These are phyloP conservation scores for Meloidogyne chitwoodi DNA, from an alignment of 1,140 invertebrate species.

Conservation along the genomic window DNA sequence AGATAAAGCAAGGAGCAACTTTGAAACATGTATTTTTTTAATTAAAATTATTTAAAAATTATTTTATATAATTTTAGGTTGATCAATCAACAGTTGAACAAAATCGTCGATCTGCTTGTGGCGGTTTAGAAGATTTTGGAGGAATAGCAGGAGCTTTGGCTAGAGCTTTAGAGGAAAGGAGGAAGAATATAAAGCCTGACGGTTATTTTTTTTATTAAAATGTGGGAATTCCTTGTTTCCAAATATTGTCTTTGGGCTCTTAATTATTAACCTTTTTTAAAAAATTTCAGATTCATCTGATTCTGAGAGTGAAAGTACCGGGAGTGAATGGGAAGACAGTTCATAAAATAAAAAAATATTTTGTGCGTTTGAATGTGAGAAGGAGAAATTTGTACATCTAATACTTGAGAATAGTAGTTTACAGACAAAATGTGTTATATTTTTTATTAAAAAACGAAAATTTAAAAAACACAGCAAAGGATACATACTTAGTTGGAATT, in stretches of 20 bases:
- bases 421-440: background rate
- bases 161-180: constrained; percentile 38
- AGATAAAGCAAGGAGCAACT: constrained; percentile 28
- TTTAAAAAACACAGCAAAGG: too few species aligned
- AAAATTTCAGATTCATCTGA: constrained; percentile 34
- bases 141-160: constrained; percentile 47
- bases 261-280: too few species aligned
- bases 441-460: too few species aligned
- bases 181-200: constrained; percentile 37
- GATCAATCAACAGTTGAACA: constrained; percentile 25
- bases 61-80: too few species aligned
- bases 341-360: background rate
- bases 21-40: constrained; percentile 22
- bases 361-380: background rate
- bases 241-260: too few species aligned
- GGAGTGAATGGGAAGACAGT: constrained; percentile 42
- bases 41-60: too few species aligned
- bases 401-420: background rate
- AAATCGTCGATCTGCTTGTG: constrained; percentile 31
- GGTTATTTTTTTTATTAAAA: constrained; percentile 24
- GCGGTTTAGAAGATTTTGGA: constrained; percentile 29
- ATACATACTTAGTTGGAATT: too few species aligned
- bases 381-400: background rate
- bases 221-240: too few species aligned
- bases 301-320: constrained; percentile 24